A percentile compares a stretch with the other conserved stretches of the same genome.
These are phyloP conservation scores for Phalanger gymnotis DNA, from an alignment of 2,797 vertebrate genomes.

Conservation along the genomic window DNA sequence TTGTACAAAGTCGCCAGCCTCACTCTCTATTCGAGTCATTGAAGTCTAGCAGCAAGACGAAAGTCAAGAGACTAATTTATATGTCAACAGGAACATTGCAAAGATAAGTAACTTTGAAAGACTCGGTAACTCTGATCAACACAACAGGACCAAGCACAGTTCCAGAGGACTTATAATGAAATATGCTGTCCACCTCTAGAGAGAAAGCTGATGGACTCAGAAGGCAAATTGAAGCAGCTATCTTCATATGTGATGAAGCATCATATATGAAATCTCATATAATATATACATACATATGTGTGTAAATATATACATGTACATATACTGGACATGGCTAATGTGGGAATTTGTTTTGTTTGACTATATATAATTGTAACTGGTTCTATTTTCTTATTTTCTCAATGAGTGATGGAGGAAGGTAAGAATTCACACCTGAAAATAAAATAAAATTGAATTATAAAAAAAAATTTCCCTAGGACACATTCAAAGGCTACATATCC, in stretches of 20 bases:
- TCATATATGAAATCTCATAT: not conserved
- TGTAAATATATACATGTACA: not conserved
- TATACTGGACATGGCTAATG: not conserved
- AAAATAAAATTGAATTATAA: not conserved
- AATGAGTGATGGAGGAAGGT: not conserved
- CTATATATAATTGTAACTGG: not conserved
- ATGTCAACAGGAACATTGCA: not conserved
- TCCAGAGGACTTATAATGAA: not conserved
- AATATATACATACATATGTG: no score
- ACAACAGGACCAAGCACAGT: not conserved
- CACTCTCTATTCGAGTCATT: not conserved
- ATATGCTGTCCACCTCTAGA: not conserved
- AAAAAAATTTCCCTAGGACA: not conserved
- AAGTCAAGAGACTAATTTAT: not conserved
- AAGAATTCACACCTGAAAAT: not conserved
- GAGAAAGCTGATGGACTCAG: not conserved
- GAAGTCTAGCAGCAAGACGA: not conserved
- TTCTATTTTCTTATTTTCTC: not conserved
- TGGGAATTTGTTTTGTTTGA: not conserved
- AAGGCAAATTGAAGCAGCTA: not conserved
- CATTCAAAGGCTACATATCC: not conserved
- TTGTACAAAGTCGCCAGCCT: not conserved
- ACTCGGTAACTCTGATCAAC: not conserved
- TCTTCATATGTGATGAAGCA: not conserved
- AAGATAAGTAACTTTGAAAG: not conserved